Conservation (phyloP, 2,888 invertebrate species). For the Erebia palarica region DNA sequence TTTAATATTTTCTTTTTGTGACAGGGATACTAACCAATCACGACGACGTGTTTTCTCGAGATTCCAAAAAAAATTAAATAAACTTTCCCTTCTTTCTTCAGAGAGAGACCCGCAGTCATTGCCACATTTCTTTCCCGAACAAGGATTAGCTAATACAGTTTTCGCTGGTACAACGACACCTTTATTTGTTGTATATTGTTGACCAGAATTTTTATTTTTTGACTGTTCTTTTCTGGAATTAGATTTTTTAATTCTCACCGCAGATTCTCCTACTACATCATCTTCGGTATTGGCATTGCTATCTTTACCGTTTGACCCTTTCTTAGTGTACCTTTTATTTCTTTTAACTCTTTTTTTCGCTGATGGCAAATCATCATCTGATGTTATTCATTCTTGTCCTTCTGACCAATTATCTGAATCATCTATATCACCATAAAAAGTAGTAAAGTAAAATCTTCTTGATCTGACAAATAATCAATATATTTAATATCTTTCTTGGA, state of each 20-base stretch:
- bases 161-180: neutral
- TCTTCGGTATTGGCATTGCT: conserved; percentile 26
- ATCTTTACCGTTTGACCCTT: conserved; percentile 22
- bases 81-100: neutral
- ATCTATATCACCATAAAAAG: conserved; percentile 28
- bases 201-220: conserved; percentile 1
- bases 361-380: conserved; percentile 24
- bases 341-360: conserved; percentile 15
- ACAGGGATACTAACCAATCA: conserved; percentile 1
- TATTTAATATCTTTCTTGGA: conserved; percentile 22
- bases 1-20: conserved; percentile 1
- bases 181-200: neutral
- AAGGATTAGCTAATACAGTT: neutral
- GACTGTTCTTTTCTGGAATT: neutral
- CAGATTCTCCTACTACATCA: conserved; percentile 23
- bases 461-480: conserved; percentile 31
- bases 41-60: neutral
- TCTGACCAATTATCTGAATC: conserved; percentile 31
- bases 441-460: conserved; percentile 28
- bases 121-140: neutral
- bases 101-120: neutral
- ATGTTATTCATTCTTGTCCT: conserved; percentile 25
- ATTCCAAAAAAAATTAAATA: neutral
- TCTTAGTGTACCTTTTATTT: conserved; percentile 22
- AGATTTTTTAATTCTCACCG: conserved; percentile 16